Evolutionary conservation across 1,140 invertebrate genomes (phyloP).

Genomic region (Camponotus vicinus): DNA sequence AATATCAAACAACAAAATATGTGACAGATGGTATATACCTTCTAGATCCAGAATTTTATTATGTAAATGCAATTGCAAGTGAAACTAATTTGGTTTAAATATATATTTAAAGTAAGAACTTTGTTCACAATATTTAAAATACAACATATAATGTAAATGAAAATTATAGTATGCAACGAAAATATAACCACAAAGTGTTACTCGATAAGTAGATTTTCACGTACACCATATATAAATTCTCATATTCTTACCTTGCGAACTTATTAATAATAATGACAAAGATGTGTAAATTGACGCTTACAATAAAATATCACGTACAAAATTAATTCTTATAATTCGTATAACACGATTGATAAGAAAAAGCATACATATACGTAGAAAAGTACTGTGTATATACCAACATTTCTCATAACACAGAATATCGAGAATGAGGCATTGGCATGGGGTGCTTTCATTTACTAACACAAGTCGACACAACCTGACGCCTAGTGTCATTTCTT

Average conservation of each 20-base stretch:
- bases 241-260: not conserved
- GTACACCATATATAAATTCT: not conserved
- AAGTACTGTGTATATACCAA: not conserved
- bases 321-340: not conserved
- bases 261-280: constrained; percentile 4
- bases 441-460: too few species aligned
- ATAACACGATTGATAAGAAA: not conserved
- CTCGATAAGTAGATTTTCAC: not conserved
- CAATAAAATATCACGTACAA: not conserved
- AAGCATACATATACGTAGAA: not conserved
- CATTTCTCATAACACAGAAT: too few species aligned
- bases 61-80: not conserved
- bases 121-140: not conserved
- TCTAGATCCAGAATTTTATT: not conserved
- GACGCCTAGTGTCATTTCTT: too few species aligned
- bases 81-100: not conserved
- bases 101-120: not conserved
- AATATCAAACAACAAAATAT: not conserved
- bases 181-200: constrained; percentile 12
- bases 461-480: too few species aligned
- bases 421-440: too few species aligned
- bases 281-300: not conserved
- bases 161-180: not conserved
- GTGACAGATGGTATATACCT: not conserved
- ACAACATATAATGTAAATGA: not conserved